Evolutionary conservation across 2,113 vertebrate genomes (phyloP), one percentile per base, ranked within the genome.

Genomic region (Jaculus jaculus): DNA sequence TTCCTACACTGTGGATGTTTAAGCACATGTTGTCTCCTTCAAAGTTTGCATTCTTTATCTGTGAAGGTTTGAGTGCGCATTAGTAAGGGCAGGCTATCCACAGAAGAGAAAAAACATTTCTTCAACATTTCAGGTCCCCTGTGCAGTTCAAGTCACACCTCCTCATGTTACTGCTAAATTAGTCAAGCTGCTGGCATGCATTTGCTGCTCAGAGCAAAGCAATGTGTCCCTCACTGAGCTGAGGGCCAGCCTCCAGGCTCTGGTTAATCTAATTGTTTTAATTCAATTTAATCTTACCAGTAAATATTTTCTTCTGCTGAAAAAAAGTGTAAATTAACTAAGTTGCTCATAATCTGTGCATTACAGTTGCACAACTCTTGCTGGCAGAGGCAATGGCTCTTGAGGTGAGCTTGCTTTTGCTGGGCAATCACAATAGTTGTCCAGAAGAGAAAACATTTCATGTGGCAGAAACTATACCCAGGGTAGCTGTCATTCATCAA

Each of bases 181-280:
- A 63, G 84, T 65, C 30, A 47, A 89, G 65, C 80, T 80, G 72
- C 68, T 92, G 94, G 95, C 77, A 63, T 3, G 17, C 7, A 30
- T 54, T 71, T 39, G 34, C 75, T n/a, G 24, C 54, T 81, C 74
- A 28, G 85, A 93, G 26, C 61, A 61, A 91, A 37, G 65, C 85
- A 54, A 9, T 60, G 71, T 83, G 72, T 90, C 39, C 82, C 66
- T 96, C n/a, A 47, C 54, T 54, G 79, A 71, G 54, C 37, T 23
- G 34, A 93, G 75, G 69, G 69, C 73, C 28, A 65, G 84, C 78
- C 77, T 87, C 83, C 9, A 47, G 84, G 39, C 60, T 94, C 81
- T 65, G 83, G 85, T 87, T 92, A 93, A 96, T 97, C 81, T 87
- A 82, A 65, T 94, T 95, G 87, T 91, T 96, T 96, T 92, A 93